Evolutionary conservation across 2,888 invertebrate genomes (phyloP), one percentile per base, ranked within the genome.

Genomic region (Alentia gelatinosa): DNA sequence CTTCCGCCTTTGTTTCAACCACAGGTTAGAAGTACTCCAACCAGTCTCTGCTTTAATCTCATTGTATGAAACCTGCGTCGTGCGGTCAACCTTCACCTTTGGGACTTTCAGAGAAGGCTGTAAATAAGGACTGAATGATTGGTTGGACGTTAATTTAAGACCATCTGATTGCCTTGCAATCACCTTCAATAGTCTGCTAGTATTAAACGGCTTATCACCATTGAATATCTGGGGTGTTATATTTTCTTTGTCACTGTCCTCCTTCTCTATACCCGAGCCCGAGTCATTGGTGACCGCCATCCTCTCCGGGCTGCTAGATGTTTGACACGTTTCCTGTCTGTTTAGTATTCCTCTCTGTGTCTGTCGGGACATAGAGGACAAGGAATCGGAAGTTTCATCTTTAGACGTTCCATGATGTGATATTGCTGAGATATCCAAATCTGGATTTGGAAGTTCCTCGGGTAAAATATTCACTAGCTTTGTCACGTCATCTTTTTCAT

Each of bases 31-130:
- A 37, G 56, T 19, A 19, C 9, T 91, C 93, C 93, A 94, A 1
- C 94, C 94, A 1, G 94, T 94, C 68, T 93, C 94, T 68, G 37
- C 30, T 12, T 91, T 93, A 19, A 94, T 94, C 56, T 94, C 94
- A 9, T 90, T 47, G 47, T 92, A 91, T 3, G 89, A 23, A 0
- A 94, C 94, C 37, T 94, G 93, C 0, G 92, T 93, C 9, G 89
- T 86, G 50, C 92, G 90, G 33, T 93, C 93, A n/a, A 90, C 89
- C 42, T 91, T 90, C 5, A 37, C 40, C 39, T 35, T 83, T 26
- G 68, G 68, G 26, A 68, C 30, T 68, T 26, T 68, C 30, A 68
- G 12, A 68, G 33, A 3, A 30, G 68, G 56, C n/a, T 56, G 56
- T 56, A n/a, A n/a, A n/a, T n/a, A n/a, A 47, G 30, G 30, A 12